A percentile compares a stretch with the other conserved stretches of the same genome.
These are phyloP conservation scores for Callitettix versicolor DNA, from an alignment of 1,140 invertebrate species.

Conservation along the genomic window DNA sequence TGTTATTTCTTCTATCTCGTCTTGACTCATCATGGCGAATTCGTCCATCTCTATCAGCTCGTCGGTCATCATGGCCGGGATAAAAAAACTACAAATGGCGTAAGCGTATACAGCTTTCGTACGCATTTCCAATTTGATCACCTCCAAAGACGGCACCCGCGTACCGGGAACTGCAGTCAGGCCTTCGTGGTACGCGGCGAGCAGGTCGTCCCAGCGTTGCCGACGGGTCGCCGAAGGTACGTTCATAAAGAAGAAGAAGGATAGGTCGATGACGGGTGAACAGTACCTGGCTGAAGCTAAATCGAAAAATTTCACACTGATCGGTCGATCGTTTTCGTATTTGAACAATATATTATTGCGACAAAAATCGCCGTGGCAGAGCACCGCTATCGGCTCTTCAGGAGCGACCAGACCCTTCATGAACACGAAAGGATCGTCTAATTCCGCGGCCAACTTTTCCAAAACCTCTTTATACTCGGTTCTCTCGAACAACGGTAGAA, in stretches of 20 bases:
- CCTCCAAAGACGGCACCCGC: constrained; percentile 20
- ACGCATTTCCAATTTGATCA: constrained; percentile 29
- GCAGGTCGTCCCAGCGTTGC: too few species aligned
- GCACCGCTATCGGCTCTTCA: constrained; percentile 33
- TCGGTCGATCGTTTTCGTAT: constrained; percentile 22
- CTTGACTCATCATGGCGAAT: neutral
- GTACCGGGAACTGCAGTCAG: neutral
- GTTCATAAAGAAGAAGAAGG: too few species aligned
- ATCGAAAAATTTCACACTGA: constrained; percentile 32
- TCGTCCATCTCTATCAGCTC: neutral
- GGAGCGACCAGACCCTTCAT: neutral
- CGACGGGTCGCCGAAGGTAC: too few species aligned
- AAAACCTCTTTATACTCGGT: neutral
- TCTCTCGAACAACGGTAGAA: neutral
- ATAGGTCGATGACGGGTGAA: too few species aligned
- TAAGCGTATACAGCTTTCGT: constrained; percentile 30
- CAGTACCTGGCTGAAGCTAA: constrained; percentile 27
- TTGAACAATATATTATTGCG: constrained; percentile 43
- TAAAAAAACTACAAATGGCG: constrained; percentile 27
- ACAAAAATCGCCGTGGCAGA: constrained; percentile 45
- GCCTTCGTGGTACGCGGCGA: too few species aligned
- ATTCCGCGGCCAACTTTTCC: neutral
- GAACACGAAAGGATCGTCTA: neutral
- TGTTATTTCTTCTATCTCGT: neutral
- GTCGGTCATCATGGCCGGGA: constrained; percentile 22